phyloP scores from a whole-genome alignment of 2,888 invertebrate genomes.

The Latrodectus elegans region DNA sequence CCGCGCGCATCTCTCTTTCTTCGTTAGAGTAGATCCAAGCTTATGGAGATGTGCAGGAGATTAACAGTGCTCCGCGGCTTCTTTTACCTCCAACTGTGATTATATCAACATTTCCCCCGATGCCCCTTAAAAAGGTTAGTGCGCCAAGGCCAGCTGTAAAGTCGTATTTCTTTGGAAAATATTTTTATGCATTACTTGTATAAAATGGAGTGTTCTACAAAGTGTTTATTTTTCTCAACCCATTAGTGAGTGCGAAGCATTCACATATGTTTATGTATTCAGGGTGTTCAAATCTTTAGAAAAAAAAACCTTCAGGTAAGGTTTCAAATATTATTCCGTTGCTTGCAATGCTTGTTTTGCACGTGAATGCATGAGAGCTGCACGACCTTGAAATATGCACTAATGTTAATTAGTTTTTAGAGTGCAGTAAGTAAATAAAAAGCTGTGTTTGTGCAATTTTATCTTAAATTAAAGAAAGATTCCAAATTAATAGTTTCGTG shows the following conservation, averaged over 20 bases:
- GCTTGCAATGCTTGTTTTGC: neutral
- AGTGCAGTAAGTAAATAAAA: no score
- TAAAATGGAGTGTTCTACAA: neutral
- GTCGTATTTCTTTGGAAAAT: neutral
- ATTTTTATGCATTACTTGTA: neutral
- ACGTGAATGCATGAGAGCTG: neutral
- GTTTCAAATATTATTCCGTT: neutral
- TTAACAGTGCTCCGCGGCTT: neutral
- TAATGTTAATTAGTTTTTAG: no score
- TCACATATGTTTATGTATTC: neutral
- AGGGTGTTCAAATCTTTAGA: neutral
- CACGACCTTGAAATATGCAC: no score
- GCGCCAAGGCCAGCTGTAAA: neutral
- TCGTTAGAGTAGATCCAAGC: constrained; percentile 19
- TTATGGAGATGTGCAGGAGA: constrained; percentile 27
- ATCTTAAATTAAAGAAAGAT: no score
- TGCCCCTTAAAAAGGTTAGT: constrained; percentile 67
- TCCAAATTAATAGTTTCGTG: no score
- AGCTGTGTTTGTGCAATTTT: no score
- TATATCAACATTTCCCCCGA: constrained; percentile 8
- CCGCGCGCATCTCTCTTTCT: constrained; percentile 25
- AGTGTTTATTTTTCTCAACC: neutral
- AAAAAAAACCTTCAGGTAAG: neutral
- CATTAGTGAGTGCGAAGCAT: neutral
- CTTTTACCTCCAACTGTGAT: neutral